These are phyloP conservation scores for Nomada goodeniana DNA, from an alignment of 2,888 invertebrate species.

Conservation along the genomic window DNA sequence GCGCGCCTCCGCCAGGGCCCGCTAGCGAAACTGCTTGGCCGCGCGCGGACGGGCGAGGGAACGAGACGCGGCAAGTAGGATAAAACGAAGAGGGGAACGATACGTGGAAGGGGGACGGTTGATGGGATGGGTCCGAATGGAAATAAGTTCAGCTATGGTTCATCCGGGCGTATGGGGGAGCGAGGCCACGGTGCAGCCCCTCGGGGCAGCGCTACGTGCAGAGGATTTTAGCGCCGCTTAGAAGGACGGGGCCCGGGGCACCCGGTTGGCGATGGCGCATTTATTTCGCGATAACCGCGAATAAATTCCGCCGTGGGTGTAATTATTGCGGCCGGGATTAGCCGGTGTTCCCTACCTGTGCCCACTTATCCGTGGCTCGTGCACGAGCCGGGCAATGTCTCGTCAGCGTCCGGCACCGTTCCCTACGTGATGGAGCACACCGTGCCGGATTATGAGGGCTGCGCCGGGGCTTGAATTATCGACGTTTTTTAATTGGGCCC, in stretches of 20 bases:
- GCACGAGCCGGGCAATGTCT: conserved; percentile 42
- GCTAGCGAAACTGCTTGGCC: conserved; percentile 62
- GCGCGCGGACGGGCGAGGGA: conserved; percentile 29
- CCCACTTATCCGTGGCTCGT: not conserved
- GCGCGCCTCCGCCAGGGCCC: conserved; percentile 70
- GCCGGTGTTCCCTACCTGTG: not conserved
- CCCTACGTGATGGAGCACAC: conserved; percentile 36
- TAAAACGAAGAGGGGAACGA: not conserved
- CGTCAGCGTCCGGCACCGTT: conserved; percentile 43
- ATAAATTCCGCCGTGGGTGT: conserved; percentile 66
- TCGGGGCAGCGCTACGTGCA: conserved; percentile 39
- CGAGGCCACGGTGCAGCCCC: conserved; percentile 34
- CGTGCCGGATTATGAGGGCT: not conserved
- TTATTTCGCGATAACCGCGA: conserved; percentile 67
- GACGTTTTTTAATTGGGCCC: conserved; percentile 53
- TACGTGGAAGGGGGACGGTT: not conserved
- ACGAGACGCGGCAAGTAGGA: conserved; percentile 39
- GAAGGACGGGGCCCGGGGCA: conserved; percentile 49
- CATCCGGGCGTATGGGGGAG: conserved; percentile 66
- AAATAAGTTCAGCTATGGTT: conserved; percentile 77
- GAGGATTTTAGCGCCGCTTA: conserved; percentile 70
- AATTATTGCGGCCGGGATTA: conserved; percentile 59
- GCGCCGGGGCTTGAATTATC: conserved; percentile 49
- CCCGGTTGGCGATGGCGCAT: conserved; percentile 52
- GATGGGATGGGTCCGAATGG: conserved; percentile 67